Base-by-base conservation (phyloP, 2,113 vertebrate species). In the Chamaea fasciata region DNA sequence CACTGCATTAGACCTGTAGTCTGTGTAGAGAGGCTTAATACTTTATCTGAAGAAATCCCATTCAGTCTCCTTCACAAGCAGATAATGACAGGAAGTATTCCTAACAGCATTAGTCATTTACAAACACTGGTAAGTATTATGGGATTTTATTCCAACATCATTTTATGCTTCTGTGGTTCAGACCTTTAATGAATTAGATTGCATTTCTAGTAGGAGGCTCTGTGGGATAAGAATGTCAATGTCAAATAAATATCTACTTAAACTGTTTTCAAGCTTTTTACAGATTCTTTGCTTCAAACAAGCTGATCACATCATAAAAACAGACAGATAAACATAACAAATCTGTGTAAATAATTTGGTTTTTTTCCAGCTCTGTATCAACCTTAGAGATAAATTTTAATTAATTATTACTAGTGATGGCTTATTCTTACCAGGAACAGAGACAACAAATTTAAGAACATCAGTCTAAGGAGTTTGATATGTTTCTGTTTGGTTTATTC, bases 101-200 rank as follows among this genome's bases (percentile, higher is more conserved):
- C 60, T 82, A 89, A 91, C 47, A 83, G 30, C 77, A 81, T 95
- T 65, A 96, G 55, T 95, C 59, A 94, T 94, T 94, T 89, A 87
- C 91, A 92, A 91, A 92, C 77, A 93, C 39, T 47, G 28, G 21
- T 90, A 91, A 85, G 30, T 76, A 67, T 53, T 56, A 59, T 33
- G n/a, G 31, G 70, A 83, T 95, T 95, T 91, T 87, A 89, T 77
- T 91, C 83, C 50, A 80, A 77, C 71, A 95, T 68, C 42, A 67
- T 92, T 95, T 97, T 83, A 86, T 74, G 85, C 74, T 90, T 93
- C 68, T 52, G 39, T 83, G 82, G 64, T 90, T 96, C 79, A 74
- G 68, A 91, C 88, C 70, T 63, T 80, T 59, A 93, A 96, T 78
- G 87, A 95, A 96, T 90, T 90, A 83, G 39, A 93, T 78, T 91